Conservation (phyloP, 1,140 invertebrate genomes). For the Thalassaphorura encarpata region DNA sequence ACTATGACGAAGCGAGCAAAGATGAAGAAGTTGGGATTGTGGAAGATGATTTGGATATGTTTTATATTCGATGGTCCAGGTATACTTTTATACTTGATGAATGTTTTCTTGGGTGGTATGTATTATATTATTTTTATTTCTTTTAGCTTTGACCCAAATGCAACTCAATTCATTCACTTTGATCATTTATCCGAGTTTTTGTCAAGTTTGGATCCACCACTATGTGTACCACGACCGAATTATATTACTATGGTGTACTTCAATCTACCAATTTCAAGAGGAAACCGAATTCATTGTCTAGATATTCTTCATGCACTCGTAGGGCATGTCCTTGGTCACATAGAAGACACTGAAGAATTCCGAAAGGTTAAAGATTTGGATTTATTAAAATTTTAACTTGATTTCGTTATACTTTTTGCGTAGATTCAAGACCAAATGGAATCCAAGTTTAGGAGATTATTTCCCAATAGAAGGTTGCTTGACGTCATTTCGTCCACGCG, state of each 20-base stretch:
- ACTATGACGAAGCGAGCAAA: slow-evolving; percentile 93
- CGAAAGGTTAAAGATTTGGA: no score
- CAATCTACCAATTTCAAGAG: slow-evolving; percentile 88
- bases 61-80: slow-evolving; percentile 94
- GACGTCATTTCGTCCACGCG: slow-evolving; percentile 89
- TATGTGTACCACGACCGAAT: slow-evolving; percentile 84
- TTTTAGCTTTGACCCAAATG: slow-evolving; percentile 88
- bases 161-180: slow-evolving; percentile 91
- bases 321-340: slow-evolving; percentile 85
- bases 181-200: slow-evolving; percentile 89
- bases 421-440: slow-evolving; percentile 86
- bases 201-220: slow-evolving; percentile 79
- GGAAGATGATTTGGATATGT: slow-evolving; percentile 95
- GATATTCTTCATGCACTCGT: slow-evolving; percentile 88
- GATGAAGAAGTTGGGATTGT: slow-evolving; percentile 94
- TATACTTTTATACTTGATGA: slow-evolving; percentile 41
- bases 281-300: slow-evolving; percentile 91
- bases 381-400: no score
- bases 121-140: neutral
- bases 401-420: no score
- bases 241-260: slow-evolving; percentile 89
- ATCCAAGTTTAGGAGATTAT: slow-evolving; percentile 90
- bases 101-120: neutral
- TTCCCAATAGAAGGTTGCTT: slow-evolving; percentile 84
- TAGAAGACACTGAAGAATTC: slow-evolving; percentile 89